Evolutionary conservation across 2,797 vertebrate genomes (phyloP).

Genomic region (Lerista edwardsae): DNA sequence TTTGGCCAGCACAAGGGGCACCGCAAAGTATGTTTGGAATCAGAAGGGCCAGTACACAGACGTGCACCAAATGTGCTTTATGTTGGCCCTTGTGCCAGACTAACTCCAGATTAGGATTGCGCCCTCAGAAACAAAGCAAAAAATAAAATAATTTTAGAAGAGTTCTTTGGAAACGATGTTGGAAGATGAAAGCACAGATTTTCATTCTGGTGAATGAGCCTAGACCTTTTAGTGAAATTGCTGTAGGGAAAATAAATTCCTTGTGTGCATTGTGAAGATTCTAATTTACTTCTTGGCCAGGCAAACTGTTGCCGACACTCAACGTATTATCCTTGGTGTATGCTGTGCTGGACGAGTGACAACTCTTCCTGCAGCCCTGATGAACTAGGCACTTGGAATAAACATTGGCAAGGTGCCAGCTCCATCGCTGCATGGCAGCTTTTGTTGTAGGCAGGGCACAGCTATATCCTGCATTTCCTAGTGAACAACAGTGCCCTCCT

Average conservation of each 20-base stretch:
- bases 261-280: conserved; percentile 53
- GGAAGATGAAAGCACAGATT: conserved; percentile 59
- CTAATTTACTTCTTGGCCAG: conserved; percentile 63
- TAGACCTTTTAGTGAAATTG: conserved; percentile 58
- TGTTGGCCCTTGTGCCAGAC: no score
- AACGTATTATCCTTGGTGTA: conserved; percentile 55
- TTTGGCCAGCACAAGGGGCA: no score
- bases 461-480: conserved; percentile 60
- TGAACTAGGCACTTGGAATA: conserved; percentile 61
- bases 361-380: conserved; percentile 58
- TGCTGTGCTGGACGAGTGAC: conserved; percentile 65
- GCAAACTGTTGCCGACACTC: conserved; percentile 54
- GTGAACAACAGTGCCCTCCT: conserved; percentile 57
- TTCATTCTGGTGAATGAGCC: conserved; percentile 59
- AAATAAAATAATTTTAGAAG: conserved; percentile 40
- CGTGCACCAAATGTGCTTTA: no score
- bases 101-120: no score
- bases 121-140: conserved; percentile 27
- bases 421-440: conserved; percentile 51
- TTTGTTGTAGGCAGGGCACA: conserved; percentile 50
- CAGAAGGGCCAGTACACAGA: no score
- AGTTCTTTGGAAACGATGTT: not conserved
- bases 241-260: conserved; percentile 49
- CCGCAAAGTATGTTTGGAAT: no score
- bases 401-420: conserved; percentile 52